A percentile compares a stretch with the other conserved stretches of the same genome.
These are phyloP conservation scores for Euzetes globulus DNA, from an alignment of 2,888 invertebrate species.

Conservation along the genomic window DNA sequence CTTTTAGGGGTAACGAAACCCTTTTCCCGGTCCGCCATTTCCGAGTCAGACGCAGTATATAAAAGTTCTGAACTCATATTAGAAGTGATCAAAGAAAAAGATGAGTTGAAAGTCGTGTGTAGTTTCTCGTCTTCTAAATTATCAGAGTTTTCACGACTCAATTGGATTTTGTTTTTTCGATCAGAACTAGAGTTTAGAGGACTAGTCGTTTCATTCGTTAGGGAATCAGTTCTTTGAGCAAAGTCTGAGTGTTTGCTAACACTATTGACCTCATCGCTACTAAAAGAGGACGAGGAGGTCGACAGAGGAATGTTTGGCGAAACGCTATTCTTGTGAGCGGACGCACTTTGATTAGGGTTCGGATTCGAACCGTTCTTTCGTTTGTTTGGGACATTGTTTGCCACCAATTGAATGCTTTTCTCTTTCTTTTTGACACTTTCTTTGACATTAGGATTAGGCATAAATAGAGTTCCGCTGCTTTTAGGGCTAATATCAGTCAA, in stretches of 20 bases:
- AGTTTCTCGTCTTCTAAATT: neutral
- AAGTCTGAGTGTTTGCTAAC: slow-evolving; percentile 26
- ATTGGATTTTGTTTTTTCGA: neutral
- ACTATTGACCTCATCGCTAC: slow-evolving; percentile 21
- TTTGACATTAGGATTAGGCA: slow-evolving; percentile 13
- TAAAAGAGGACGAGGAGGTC: slow-evolving; percentile 14
- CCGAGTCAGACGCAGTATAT: slow-evolving; percentile 34
- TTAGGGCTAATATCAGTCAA: neutral
- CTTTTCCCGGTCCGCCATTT: slow-evolving; percentile 34
- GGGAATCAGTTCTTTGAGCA: slow-evolving; percentile 21
- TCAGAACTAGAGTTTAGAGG: slow-evolving; percentile 28
- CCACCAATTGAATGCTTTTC: neutral
- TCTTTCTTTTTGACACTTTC: slow-evolving; percentile 27
- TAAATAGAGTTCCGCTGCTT: neutral
- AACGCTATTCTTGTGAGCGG: slow-evolving; percentile 1
- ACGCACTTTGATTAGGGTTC: slow-evolving; percentile 18
- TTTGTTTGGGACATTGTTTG: neutral
- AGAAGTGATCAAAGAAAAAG: neutral
- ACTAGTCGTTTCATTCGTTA: slow-evolving; percentile 18
- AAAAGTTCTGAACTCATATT: slow-evolving; percentile 8
- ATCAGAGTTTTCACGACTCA: slow-evolving; percentile 17
- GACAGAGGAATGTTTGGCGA: slow-evolving; percentile 24
- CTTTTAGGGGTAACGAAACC: slow-evolving; percentile 31
- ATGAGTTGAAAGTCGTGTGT: neutral
- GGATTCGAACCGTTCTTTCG: slow-evolving; percentile 6